phyloP scores from a whole-genome alignment of 2,888 invertebrate species.

The Coelinius sp. region DNA sequence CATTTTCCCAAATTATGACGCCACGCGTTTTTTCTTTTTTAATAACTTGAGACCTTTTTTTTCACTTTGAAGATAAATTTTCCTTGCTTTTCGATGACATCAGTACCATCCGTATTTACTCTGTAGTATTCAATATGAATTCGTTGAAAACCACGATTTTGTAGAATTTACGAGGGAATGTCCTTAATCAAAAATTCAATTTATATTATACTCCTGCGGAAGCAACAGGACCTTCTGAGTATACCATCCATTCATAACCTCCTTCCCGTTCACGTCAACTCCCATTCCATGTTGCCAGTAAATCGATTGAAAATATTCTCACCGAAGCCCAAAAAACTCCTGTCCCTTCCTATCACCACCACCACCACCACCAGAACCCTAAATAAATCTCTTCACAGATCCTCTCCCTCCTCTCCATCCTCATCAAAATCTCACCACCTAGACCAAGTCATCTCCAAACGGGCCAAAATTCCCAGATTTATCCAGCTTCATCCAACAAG shows the following conservation, averaged over 20 bases:
- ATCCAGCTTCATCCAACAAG: not conserved
- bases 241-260: not conserved
- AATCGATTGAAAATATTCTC: not conserved
- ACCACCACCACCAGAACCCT: not conserved
- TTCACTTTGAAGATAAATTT: too few relatives aligned
- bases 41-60: too few relatives aligned
- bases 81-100: too few relatives aligned
- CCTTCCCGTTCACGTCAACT: not conserved
- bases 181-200: not conserved
- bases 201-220: not conserved
- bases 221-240: not conserved
- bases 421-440: too few relatives aligned
- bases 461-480: slow-evolving; percentile 5
- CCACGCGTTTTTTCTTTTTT: too few relatives aligned
- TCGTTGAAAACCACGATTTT: too few relatives aligned
- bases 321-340: not conserved
- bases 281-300: not conserved
- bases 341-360: not conserved
- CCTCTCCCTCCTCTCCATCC: not conserved
- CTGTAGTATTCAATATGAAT: too few relatives aligned
- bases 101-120: too few relatives aligned
- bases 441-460: not conserved
- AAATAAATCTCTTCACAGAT: not conserved
- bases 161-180: not conserved
- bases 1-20: too few relatives aligned